Base-by-base conservation (phyloP, 2,888 invertebrate genomes). In the Anaspis maculata region DNA sequence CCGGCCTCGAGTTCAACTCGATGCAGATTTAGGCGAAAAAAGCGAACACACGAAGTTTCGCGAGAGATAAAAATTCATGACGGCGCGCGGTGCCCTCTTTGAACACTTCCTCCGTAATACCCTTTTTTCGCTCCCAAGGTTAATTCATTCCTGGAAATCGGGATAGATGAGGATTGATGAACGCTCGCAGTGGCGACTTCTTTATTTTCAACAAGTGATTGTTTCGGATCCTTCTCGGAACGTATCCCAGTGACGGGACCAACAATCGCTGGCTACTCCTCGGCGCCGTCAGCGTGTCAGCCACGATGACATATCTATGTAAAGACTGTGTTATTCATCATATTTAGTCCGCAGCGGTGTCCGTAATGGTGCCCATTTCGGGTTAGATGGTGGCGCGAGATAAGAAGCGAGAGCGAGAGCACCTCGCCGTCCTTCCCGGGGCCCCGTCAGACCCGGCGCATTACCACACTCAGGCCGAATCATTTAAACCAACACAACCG, bases 401-500 rank as follows among this genome's bases (percentile, higher is more conserved):
- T 39, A 39, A n/a, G n/a, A n/a, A n/a, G n/a, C n/a, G n/a, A 34
- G 37, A 34, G 25, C 26, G 30, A 12, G 28, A 39, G 34, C 35
- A 40, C n/a, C n/a, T n/a, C n/a, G n/a, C n/a, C 38, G 30, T 39
- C 33, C 36, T 42, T 42, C 44, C 41, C 41, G 44, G 27, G 27
- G 37, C 35, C 38, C 33, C 34, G 39, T 23, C 34, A 16, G 27
- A 27, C 37, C 28, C 37, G 29, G 34, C 34, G 25, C 32, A 34
- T 43, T 45, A 45, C 51, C 49, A 49, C 52, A 49, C 53, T 50
- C 53, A 51, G 39, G 44, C 46, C 48, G 50, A 54, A 60, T 54
- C 52, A 51, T 54, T 54, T 52, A 54, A 54, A 56, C 54, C 53
- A 53, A 59, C 57, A 54, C 34, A 54, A 48, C 55, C 48, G 52